Evolutionary conservation across 30 jellyfish, hydroid and myxozoan genomes (phyloP).

Genomic region (Catostylus mosaicus): DNA sequence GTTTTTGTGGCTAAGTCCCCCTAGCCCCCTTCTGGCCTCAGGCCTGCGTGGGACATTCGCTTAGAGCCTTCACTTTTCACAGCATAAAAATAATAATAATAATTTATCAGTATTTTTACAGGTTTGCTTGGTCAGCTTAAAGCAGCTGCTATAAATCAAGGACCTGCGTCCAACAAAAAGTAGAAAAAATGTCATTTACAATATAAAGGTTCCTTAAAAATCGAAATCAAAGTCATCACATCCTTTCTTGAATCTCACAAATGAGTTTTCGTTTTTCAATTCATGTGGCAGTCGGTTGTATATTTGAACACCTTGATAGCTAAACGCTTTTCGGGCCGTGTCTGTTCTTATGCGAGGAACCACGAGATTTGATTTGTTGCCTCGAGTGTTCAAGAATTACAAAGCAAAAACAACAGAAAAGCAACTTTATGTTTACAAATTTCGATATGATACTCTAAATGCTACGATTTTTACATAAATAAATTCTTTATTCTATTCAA

Average conservation of each 20-base stretch:
- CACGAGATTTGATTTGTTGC: conserved; percentile 37
- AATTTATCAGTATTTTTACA: too few species aligned
- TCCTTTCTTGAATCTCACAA: too few species aligned
- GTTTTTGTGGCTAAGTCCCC: too few species aligned
- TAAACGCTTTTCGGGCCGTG: conserved; percentile 18
- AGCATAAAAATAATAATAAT: too few species aligned
- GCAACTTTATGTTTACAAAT: conserved; percentile 19
- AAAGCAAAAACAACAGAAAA: neutral
- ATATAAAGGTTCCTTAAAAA: neutral
- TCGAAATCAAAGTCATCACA: conserved; percentile 5
- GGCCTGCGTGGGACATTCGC: too few species aligned
- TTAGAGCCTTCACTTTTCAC: too few species aligned
- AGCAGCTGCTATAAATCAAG: too few species aligned
- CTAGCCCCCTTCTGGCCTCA: too few species aligned
- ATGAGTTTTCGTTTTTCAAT: neutral
- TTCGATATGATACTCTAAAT: conserved; percentile 51
- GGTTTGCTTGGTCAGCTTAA: too few species aligned
- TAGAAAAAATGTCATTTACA: too few species aligned
- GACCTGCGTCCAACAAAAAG: too few species aligned
- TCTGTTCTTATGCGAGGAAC: conserved; percentile 34
- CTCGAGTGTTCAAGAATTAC: conserved; percentile 36
- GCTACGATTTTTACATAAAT: conserved; percentile 66
- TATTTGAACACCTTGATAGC: conserved; percentile 6
- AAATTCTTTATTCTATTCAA: conserved; percentile 57
- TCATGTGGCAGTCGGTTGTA: conserved; percentile 31